Evolutionary conservation across 2,888 invertebrate genomes (phyloP), one percentile per base, ranked within the genome.

Genomic region (Dinocampus coccinellae): DNA sequence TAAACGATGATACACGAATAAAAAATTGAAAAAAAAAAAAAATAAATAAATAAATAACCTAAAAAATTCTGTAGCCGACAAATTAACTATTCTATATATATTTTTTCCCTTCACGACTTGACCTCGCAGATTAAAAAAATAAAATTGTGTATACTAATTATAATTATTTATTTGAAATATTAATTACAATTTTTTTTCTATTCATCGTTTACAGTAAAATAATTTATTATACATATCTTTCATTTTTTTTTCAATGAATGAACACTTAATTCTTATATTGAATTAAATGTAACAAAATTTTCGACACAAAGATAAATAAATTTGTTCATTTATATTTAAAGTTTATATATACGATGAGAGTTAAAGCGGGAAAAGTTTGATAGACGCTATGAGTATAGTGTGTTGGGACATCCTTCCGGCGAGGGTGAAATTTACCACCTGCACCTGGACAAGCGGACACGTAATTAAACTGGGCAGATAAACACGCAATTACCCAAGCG

Each of bases 401-500:
- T 67, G 58, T 36, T 52, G 47, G 39, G 42, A 68, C 60, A 39
- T 68, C 68, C 42, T 58, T 52, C 62, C 24, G 47, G 13, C 29
- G 73, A 73, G 77, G 73, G 74, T 73, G 76, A 79, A 83, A 83
- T 84, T 83, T 83, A 83, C 79, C 79, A 81, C 79, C 78, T 75
- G 76, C 78, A 78, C 81, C 79, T 79, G 81, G 82, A 82, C 83
- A 83, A 82, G 83, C 83, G 81, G 82, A 83, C 80, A 81, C 82
- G 83, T 82, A 83, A 83, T 83, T 83, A 83, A 83, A 83, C 83
- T 79, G 76, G 79, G 79, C 82, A 80, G 83, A 83, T 84, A 84
- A 84, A 84, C 83, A 84, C 80, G 84, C 83, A 84, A 84, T 84
- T 84, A 84, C 81, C 78, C 79, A 76, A 70, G 76, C 78, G 81